Evolutionary conservation across 2,113 vertebrate species (phyloP).

Genomic region (Coptodon bakossiorum): DNA sequence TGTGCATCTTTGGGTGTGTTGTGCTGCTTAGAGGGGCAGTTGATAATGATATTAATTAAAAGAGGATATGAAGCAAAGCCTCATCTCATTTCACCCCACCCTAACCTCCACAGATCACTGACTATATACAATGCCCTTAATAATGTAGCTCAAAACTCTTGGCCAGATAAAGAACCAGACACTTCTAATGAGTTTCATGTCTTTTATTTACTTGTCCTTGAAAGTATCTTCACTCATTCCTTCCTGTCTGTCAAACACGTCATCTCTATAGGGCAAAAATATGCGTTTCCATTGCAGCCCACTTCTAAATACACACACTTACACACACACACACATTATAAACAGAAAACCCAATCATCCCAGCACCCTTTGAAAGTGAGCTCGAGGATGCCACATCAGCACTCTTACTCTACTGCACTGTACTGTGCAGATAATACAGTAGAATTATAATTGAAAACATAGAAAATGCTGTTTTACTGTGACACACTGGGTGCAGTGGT

Average conservation of each 20-base stretch:
- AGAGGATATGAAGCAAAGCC: conserved; percentile 51
- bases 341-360: conserved; percentile 8
- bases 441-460: conserved; percentile 19
- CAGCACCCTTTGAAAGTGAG: conserved; percentile 6
- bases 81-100: conserved; percentile 29
- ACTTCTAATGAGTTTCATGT: neutral
- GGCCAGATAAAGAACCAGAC: neutral
- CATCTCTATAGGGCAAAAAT: neutral
- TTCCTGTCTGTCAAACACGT: neutral
- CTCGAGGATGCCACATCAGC: conserved; percentile 20
- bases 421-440: conserved; percentile 26
- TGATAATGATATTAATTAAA: conserved; percentile 63
- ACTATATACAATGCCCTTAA: conserved; percentile 32
- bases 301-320: neutral
- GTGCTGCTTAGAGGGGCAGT: conserved; percentile 9
- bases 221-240: neutral
- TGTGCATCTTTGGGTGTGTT: neutral
- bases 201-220: neutral
- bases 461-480: conserved; percentile 7
- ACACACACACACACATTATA: neutral
- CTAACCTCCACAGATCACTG: conserved; percentile 32
- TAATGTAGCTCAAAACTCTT: conserved; percentile 14
- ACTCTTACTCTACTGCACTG: conserved; percentile 15
- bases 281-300: neutral
- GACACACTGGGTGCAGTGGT: conserved; percentile 11